phyloP scores from a whole-genome alignment of 64 coral and sea anemone genomes.

The Montipora sp. region DNA sequence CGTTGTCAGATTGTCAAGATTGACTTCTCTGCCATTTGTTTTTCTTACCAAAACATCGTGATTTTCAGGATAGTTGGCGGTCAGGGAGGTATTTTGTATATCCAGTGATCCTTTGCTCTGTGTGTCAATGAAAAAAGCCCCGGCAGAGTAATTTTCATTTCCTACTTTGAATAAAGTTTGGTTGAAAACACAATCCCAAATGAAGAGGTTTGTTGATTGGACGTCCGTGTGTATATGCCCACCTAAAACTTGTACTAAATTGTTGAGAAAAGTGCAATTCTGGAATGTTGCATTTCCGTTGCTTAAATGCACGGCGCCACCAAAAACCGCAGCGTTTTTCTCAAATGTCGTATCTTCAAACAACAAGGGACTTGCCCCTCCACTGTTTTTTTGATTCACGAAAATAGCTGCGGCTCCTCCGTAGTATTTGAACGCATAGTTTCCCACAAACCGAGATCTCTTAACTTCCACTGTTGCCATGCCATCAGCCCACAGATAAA shows the following conservation, averaged over 20 bases:
- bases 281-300: neutral
- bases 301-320: neutral
- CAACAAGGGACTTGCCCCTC: neutral
- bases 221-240: conserved; percentile 3
- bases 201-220: conserved; percentile 47
- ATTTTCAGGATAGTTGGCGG: neutral
- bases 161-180: neutral
- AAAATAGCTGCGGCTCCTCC: neutral
- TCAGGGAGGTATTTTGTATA: neutral
- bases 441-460: neutral
- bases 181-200: conserved; percentile 35
- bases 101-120: conserved; percentile 53
- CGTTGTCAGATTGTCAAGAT: neutral
- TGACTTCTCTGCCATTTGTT: neutral
- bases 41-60: neutral
- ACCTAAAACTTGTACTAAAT: conserved; percentile 49
- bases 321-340: neutral
- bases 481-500: neutral
- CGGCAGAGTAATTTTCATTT: neutral
- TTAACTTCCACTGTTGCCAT: neutral
- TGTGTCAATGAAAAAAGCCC: conserved; percentile 46
- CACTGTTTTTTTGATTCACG: neutral
- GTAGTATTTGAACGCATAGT: neutral
- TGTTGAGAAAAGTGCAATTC: neutral
- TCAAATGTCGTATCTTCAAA: neutral